Conservation (phyloP, 2,888 invertebrate species). For the Pogonocherus hispidulus region DNA sequence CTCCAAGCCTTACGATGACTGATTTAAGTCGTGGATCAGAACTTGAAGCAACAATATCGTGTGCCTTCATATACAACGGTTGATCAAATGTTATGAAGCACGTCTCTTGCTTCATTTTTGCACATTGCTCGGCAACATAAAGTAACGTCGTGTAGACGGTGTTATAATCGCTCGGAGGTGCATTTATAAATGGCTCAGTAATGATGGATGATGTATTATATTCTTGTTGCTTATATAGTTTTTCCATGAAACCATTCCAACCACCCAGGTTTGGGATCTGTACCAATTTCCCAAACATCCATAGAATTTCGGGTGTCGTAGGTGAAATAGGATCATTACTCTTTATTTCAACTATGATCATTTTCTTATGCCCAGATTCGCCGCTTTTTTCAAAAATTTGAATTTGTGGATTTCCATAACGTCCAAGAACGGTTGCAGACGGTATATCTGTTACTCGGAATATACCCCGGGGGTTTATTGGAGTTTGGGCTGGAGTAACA, state of each 20-base stretch:
- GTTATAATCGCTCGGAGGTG: slow-evolving; percentile 56
- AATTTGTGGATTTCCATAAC: no score
- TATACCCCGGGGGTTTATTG: no score
- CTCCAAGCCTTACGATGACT: slow-evolving; percentile 5
- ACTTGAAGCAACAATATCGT: slow-evolving; percentile 24
- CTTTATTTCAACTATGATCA: no score
- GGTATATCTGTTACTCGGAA: no score
- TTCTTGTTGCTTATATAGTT: slow-evolving; percentile 42
- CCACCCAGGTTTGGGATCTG: no score
- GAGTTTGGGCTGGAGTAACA: no score
- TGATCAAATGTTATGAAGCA: slow-evolving; percentile 38
- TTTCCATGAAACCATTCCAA: slow-evolving; percentile 59
- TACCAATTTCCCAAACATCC: no score
- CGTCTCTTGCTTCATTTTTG: slow-evolving; percentile 6
- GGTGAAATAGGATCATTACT: no score
- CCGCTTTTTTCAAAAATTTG: no score
- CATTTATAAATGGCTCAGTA: slow-evolving; percentile 61
- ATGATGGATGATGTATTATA: slow-evolving; percentile 54
- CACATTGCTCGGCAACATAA: neutral
- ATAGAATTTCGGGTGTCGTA: no score
- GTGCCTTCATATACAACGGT: slow-evolving; percentile 34
- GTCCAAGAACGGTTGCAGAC: no score
- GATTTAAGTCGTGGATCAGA: neutral
- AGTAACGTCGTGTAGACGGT: slow-evolving; percentile 55
- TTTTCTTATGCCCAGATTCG: no score